A percentile compares a stretch with the other conserved stretches of the same genome.
phyloP scores from a whole-genome alignment of 1,140 invertebrate genomes.

The Anagrus nilaparvatae region DNA sequence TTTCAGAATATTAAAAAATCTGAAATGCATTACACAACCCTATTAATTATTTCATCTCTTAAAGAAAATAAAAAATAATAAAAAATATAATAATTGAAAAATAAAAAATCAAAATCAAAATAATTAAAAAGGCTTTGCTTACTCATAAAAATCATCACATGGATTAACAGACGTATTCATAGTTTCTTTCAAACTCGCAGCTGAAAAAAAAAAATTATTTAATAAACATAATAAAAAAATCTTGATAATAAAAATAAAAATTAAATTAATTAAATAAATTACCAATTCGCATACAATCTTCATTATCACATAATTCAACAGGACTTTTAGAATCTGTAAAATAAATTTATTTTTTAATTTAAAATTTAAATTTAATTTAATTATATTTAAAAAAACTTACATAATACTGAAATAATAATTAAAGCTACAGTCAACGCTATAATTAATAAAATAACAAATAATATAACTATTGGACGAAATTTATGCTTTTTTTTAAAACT shows the following conservation, averaged over 20 bases:
- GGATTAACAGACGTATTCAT: slow-evolving; percentile 38
- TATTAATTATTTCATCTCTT: no score
- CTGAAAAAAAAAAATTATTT: slow-evolving; percentile 26
- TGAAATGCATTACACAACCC: no score
- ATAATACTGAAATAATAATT: slow-evolving; percentile 23
- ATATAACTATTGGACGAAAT: slow-evolving; percentile 10
- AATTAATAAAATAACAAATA: slow-evolving; percentile 11
- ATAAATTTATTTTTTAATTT: neutral
- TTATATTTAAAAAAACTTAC: slow-evolving; percentile 21
- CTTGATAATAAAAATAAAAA: no score
- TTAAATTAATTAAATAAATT: slow-evolving; percentile 1
- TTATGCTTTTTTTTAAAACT: slow-evolving; percentile 24
- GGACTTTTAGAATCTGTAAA: no score
- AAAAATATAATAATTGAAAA: no score
- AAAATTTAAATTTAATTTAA: neutral
- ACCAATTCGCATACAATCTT: slow-evolving; percentile 37
- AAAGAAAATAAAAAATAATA: no score
- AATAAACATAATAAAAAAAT: no score
- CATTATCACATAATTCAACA: slow-evolving; percentile 29
- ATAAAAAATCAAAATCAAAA: no score
- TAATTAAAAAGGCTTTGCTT: slow-evolving; percentile 19
- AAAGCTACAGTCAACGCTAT: slow-evolving; percentile 15
- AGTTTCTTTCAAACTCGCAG: slow-evolving; percentile 39
- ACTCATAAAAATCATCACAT: slow-evolving; percentile 39
- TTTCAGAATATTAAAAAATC: no score